These are phyloP conservation scores for Hipparchia sbordonii DNA, from an alignment of 2,888 invertebrate genomes.

Conservation along the genomic window DNA sequence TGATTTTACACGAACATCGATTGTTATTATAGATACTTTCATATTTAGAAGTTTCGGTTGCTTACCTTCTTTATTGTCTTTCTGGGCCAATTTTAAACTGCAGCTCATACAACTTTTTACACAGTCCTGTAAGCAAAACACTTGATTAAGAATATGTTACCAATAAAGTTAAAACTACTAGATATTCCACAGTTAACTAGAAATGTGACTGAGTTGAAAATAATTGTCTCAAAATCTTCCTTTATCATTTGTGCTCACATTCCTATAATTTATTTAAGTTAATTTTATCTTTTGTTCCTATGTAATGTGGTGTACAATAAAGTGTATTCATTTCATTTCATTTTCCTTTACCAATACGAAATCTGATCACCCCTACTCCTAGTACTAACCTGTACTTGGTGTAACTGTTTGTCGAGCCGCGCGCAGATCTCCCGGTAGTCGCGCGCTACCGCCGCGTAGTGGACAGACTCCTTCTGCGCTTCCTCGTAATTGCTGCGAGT, in stretches of 20 bases:
- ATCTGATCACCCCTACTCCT: too few species aligned
- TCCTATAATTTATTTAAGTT: too few species aligned
- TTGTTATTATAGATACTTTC: not conserved
- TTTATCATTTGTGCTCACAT: too few species aligned
- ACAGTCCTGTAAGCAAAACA: conserved; percentile 51
- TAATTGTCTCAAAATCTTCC: too few species aligned
- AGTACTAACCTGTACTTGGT: conserved; percentile 66
- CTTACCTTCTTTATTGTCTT: conserved; percentile 74
- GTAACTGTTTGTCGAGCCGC: conserved; percentile 91
- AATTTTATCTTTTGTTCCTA: too few species aligned
- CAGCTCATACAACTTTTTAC: conserved; percentile 70
- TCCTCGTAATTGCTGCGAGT: conserved; percentile 90
- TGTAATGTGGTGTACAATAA: too few species aligned
- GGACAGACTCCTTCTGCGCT: conserved; percentile 87
- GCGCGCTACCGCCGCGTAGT: conserved; percentile 91
- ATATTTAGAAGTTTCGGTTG: not conserved
- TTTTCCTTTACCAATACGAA: too few species aligned
- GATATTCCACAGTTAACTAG: too few species aligned
- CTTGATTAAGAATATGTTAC: not conserved
- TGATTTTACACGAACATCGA: too few species aligned
- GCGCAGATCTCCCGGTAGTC: conserved; percentile 97
- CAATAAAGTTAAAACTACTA: not conserved
- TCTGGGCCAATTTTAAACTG: conserved; percentile 66
- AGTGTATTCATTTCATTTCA: too few species aligned
- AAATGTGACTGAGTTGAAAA: too few species aligned